A percentile compares a stretch with the other conserved stretches of the same genome.
These are phyloP conservation scores for Gortyna flavago DNA, from an alignment of 2,888 invertebrate species.

Conservation along the genomic window DNA sequence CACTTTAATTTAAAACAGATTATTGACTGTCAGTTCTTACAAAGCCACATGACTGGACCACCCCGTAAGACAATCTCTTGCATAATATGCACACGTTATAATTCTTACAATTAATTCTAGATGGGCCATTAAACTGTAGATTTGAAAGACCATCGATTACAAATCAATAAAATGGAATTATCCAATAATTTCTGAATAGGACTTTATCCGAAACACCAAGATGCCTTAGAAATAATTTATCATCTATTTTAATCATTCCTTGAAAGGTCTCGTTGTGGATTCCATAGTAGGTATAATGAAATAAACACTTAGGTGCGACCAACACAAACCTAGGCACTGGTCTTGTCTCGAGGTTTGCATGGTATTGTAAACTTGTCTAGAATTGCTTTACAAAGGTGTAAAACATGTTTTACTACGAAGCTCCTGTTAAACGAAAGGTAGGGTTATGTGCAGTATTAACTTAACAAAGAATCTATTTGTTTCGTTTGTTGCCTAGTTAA, in stretches of 20 bases:
- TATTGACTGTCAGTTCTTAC: not conserved
- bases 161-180: slow-evolving; percentile 45
- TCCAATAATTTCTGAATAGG: slow-evolving; percentile 29
- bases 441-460: slow-evolving; percentile 36
- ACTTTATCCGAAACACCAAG: slow-evolving; percentile 9
- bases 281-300: slow-evolving; percentile 6
- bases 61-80: not conserved
- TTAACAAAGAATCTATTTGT: slow-evolving; percentile 45
- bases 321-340: slow-evolving; percentile 3
- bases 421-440: slow-evolving; percentile 37
- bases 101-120: slow-evolving; percentile 14
- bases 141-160: slow-evolving; percentile 32
- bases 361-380: slow-evolving; percentile 40
- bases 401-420: slow-evolving; percentile 46
- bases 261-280: slow-evolving; percentile 8
- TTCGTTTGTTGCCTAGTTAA: slow-evolving; percentile 11
- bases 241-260: slow-evolving; percentile 40
- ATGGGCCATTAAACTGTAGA: slow-evolving; percentile 11
- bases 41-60: slow-evolving; percentile 2
- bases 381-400: slow-evolving; percentile 36
- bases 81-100: not conserved
- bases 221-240: slow-evolving; percentile 35
- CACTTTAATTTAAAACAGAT: not conserved
- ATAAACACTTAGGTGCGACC: not conserved
- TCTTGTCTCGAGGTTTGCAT: slow-evolving; percentile 30